phyloP scores from a whole-genome alignment of 2,797 vertebrate species.

The Crocodylus rhombifer region DNA sequence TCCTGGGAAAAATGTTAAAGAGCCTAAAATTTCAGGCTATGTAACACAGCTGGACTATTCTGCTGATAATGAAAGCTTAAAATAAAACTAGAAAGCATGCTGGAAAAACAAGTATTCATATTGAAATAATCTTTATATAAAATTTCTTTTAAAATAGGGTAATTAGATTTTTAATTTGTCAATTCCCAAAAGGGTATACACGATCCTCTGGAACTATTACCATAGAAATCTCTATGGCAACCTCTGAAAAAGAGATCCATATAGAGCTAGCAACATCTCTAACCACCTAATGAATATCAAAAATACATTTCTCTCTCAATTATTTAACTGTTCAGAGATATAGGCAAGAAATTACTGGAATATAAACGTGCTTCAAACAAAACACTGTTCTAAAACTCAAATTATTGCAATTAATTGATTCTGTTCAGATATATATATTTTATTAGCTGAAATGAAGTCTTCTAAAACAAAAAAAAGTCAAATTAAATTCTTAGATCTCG shows the following conservation, averaged over 20 bases:
- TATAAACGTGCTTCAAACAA: neutral
- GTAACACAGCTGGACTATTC: neutral
- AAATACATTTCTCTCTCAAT: neutral
- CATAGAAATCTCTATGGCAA: constrained; percentile 8
- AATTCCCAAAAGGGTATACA: neutral
- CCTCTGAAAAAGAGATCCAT: neutral
- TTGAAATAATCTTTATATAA: neutral
- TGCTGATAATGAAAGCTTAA: neutral
- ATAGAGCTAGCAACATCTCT: neutral
- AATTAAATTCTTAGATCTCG: neutral
- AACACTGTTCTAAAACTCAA: constrained; percentile 13
- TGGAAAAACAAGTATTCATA: neutral
- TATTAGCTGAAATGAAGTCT: neutral
- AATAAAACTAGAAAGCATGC: neutral
- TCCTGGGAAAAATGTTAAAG: neutral
- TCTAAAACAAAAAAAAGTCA: neutral
- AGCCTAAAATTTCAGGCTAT: neutral
- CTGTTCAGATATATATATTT: neutral
- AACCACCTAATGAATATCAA: neutral
- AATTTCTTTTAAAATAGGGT: neutral
- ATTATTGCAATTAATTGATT: neutral
- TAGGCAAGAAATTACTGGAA: neutral
- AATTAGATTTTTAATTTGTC: neutral
- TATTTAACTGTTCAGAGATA: neutral
- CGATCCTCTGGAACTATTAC: neutral